Evolutionary conservation across 2,888 invertebrate species (phyloP), one percentile per base, ranked within the genome.

Genomic region (Stenoptilia bipunctidactyla): DNA sequence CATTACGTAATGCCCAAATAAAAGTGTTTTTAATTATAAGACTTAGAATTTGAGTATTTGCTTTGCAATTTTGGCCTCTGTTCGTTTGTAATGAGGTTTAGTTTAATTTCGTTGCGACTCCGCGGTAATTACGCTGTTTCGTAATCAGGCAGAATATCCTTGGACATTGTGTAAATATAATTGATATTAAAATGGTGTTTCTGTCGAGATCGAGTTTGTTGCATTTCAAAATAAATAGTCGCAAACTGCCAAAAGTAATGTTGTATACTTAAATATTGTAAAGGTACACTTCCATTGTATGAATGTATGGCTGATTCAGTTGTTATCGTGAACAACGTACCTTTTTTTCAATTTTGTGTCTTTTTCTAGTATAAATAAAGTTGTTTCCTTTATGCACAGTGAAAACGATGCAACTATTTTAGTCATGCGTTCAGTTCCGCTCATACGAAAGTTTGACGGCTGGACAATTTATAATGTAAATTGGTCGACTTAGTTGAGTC

Each of bases 161-260:
- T 30, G 13, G 9, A 13, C 51, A 59, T 49, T 79, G 76, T 79
- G 76, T 80, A 79, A 74, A 80, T 79, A 77, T 74, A 68, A 60
- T 53, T 56, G 53, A 20, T 59, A 65, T 38, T 39, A 25, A 15
- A 20, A 38, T 67, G 56, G 61, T 67, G 66, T 70, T 66, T 69
- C 70, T 71, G 69, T 71, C 65, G 58, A 65, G 58, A 53, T 58
- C 57, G 58, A 58, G 66, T 62, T 74, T 74, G 73, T 70, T 76
- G 80, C 80, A 80, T 79, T 79, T 80, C 77, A 80, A 79, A 76
- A n/a, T 20, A 20, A 20, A 75, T 76, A 74, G 67, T 76, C 75
- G 79, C 79, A 67, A 73, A 76, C 80, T 80, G 82, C 82, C 82
- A 83, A 82, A 83, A 75, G 64, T 74, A 75, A 70, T 77, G 65